A percentile compares a stretch with the other conserved stretches of the same genome.
Evolutionary conservation across 1,140 invertebrate species (phyloP).

Genomic region (Calycopis cecrops): DNA sequence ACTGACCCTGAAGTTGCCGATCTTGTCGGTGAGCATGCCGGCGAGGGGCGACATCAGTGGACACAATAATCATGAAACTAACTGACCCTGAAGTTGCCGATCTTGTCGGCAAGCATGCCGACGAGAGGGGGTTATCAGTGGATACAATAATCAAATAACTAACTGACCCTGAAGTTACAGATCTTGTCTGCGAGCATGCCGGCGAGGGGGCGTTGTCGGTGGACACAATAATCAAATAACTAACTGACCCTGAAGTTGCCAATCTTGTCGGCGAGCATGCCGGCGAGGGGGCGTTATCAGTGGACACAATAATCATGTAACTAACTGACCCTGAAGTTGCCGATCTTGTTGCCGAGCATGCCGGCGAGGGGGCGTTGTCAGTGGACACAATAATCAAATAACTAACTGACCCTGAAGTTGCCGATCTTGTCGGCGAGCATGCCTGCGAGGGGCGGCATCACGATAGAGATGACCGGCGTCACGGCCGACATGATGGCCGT

Average conservation of each 20-base stretch:
- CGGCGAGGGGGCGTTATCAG: slow-evolving; percentile 73
- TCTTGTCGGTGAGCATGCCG: slow-evolving; percentile 85
- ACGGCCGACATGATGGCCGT: slow-evolving; percentile 91
- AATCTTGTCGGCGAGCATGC: slow-evolving; percentile 85
- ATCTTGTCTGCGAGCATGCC: slow-evolving; percentile 87
- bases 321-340: slow-evolving; percentile 84
- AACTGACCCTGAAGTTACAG: slow-evolving; percentile 85
- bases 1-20: slow-evolving; percentile 87
- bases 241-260: slow-evolving; percentile 85
- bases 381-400: too few relatives aligned
- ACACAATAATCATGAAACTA: too few relatives aligned
- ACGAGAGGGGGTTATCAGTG: slow-evolving; percentile 69
- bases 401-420: slow-evolving; percentile 82
- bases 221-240: too few relatives aligned
- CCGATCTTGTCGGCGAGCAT: slow-evolving; percentile 87
- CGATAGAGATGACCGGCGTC: slow-evolving; percentile 84
- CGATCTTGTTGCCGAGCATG: slow-evolving; percentile 85
- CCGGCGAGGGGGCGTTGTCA: slow-evolving; percentile 76
- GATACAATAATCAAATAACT: too few relatives aligned
- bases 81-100: slow-evolving; percentile 87
- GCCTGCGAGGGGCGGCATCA: slow-evolving; percentile 88
- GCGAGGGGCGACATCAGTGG: slow-evolving; percentile 85
- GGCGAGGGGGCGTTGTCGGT: slow-evolving; percentile 65
- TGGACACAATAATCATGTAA: too few relatives aligned
- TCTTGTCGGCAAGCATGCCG: slow-evolving; percentile 85